phyloP scores from a whole-genome alignment of 92 coral and sea anemone species.

The Porites cylindrica region DNA sequence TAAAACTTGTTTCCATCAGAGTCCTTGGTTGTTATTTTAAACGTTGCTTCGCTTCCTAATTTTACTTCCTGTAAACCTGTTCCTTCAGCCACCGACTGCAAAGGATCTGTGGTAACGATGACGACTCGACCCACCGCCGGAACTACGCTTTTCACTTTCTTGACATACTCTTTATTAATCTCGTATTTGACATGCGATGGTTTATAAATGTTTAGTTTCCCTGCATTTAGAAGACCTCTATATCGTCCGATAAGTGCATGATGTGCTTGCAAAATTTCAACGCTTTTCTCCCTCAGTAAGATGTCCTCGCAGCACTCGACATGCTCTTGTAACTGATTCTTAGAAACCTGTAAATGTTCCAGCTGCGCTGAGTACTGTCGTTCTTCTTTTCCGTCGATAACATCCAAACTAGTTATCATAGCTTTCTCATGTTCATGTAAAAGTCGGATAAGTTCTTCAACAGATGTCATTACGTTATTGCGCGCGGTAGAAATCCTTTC shows the following conservation, averaged over 20 bases:
- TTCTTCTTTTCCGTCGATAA: background rate
- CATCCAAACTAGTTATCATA: background rate
- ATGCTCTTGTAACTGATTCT: background rate
- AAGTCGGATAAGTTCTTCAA: background rate
- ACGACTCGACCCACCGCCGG: slow-evolving; percentile 41
- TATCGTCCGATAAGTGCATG: background rate
- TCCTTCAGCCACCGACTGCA: slow-evolving; percentile 22
- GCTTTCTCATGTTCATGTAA: background rate
- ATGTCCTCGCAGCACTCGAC: background rate
- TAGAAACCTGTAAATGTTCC: background rate
- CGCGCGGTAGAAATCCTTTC: background rate
- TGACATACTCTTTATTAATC: too few species aligned
- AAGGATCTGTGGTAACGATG: slow-evolving; percentile 48
- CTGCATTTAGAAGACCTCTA: background rate
- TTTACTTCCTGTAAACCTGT: slow-evolving; percentile 34
- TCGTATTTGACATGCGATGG: too few species aligned
- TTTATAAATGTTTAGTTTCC: background rate
- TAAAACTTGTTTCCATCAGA: slow-evolving; percentile 62
- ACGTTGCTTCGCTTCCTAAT: slow-evolving; percentile 32
- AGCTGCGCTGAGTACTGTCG: background rate
- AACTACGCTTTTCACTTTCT: background rate
- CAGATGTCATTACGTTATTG: background rate
- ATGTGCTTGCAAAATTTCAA: slow-evolving; percentile 8
- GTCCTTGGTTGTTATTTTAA: slow-evolving; percentile 55
- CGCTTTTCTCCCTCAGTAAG: background rate